A percentile compares a stretch with the other conserved stretches of the same genome.
These are phyloP conservation scores for Acrossocheilus fasciatus DNA, from an alignment of 2,797 vertebrate genomes.

Conservation along the genomic window DNA sequence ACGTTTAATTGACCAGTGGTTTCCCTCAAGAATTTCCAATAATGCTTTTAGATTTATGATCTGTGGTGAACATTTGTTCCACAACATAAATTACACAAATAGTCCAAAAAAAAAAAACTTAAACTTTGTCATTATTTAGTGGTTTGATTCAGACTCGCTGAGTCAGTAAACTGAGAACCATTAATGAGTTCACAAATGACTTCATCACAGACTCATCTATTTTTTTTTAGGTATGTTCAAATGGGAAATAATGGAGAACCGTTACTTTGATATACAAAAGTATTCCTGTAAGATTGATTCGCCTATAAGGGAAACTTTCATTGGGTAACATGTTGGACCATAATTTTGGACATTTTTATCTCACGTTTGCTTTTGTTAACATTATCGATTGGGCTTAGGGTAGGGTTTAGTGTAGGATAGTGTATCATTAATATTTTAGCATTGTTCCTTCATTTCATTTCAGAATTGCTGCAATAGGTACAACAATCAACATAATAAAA, in stretches of 20 bases:
- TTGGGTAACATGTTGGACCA: not conserved
- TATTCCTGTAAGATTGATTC: not conserved
- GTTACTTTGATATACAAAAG: not conserved
- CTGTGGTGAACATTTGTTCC: not conserved
- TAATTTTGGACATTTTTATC: not conserved
- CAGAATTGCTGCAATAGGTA: not conserved
- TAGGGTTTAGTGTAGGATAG: not conserved
- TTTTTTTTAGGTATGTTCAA: not conserved
- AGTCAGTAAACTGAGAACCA: not conserved
- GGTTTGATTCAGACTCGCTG: not conserved
- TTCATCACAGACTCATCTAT: not conserved
- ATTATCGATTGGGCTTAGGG: not conserved
- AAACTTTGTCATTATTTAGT: not conserved
- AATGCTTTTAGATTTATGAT: not conserved
- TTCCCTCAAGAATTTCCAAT: not conserved
- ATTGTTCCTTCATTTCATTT: not conserved
- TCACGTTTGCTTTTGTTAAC: too few species aligned
- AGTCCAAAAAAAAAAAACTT: not conserved
- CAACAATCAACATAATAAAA: not conserved
- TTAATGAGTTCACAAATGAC: not conserved
- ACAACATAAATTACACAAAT: not conserved
- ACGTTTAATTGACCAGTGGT: not conserved
- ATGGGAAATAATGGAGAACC: not conserved
- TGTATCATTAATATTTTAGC: too few species aligned
- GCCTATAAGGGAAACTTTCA: not conserved